These are phyloP conservation scores for Lepidocyrtinus sp. DNA, from an alignment of 2,888 invertebrate genomes.

Conservation along the genomic window DNA sequence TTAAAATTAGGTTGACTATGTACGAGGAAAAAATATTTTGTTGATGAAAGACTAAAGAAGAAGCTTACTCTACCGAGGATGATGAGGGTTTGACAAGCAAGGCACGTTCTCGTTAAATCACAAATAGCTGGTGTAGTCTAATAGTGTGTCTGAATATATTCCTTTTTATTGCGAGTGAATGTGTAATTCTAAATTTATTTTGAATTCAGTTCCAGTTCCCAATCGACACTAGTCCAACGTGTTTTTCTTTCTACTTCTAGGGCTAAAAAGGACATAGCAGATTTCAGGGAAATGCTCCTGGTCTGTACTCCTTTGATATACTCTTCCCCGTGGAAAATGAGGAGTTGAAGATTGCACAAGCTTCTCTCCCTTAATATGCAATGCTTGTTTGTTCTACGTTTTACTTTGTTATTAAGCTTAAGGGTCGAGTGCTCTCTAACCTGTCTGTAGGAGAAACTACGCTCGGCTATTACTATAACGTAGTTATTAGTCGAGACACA, in stretches of 20 bases:
- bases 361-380: not conserved
- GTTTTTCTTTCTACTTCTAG: not conserved
- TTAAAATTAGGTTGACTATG: too few relatives aligned
- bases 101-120: slow-evolving; percentile 47
- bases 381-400: slow-evolving; percentile 16
- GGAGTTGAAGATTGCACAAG: slow-evolving; percentile 8
- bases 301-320: slow-evolving; percentile 10
- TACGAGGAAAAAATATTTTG: too few relatives aligned
- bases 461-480: not conserved
- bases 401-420: not conserved
- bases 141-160: slow-evolving; percentile 29
- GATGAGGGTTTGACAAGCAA: slow-evolving; percentile 39
- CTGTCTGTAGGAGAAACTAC: not conserved
- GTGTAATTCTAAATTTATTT: slow-evolving; percentile 22
- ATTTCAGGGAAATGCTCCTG: not conserved
- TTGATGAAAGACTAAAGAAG: too few relatives aligned
- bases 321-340: slow-evolving; percentile 25
- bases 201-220: slow-evolving; percentile 41
- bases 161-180: slow-evolving; percentile 16
- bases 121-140: slow-evolving; percentile 45
- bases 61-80: too few relatives aligned
- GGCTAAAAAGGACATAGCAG: not conserved
- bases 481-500: slow-evolving; percentile 13
- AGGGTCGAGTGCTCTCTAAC: not conserved
- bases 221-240: slow-evolving; percentile 32